Conservation (phyloP, 2,113 vertebrate genomes). For the Orientallactaga bullata region DNA sequence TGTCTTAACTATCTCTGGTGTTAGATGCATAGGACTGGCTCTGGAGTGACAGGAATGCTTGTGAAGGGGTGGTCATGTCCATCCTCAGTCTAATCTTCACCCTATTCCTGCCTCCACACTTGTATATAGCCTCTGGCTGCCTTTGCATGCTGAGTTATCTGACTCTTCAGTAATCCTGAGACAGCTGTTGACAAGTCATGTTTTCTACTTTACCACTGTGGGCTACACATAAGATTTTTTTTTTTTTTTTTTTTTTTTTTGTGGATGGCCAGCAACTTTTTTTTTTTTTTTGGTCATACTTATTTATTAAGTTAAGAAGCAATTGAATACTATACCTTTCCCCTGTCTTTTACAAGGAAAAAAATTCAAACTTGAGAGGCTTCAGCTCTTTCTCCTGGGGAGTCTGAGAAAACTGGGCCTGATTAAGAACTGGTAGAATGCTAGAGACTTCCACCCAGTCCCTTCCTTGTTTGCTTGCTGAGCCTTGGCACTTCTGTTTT, state of each 20-base stretch:
- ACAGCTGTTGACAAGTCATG: neutral
- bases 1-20: neutral
- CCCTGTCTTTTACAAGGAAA: neutral
- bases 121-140: neutral
- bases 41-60: neutral
- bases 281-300: neutral
- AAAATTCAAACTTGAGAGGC: neutral
- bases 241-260: neutral
- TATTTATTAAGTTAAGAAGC: conserved; percentile 66
- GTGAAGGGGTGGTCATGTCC: neutral
- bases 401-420: too few relatives aligned
- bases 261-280: neutral
- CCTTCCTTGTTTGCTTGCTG: neutral
- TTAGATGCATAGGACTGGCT: neutral
- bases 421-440: neutral
- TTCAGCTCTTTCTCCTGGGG: neutral
- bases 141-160: neutral
- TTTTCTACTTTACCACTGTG: neutral
- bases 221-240: neutral
- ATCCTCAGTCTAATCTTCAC: neutral
- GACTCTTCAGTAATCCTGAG: neutral
- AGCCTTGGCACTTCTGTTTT: neutral
- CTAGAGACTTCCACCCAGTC: neutral
- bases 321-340: conserved; percentile 13
- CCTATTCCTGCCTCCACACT: neutral